Evolutionary conservation across 2,888 invertebrate species (phyloP).

Genomic region (Cantharis rustica): DNA sequence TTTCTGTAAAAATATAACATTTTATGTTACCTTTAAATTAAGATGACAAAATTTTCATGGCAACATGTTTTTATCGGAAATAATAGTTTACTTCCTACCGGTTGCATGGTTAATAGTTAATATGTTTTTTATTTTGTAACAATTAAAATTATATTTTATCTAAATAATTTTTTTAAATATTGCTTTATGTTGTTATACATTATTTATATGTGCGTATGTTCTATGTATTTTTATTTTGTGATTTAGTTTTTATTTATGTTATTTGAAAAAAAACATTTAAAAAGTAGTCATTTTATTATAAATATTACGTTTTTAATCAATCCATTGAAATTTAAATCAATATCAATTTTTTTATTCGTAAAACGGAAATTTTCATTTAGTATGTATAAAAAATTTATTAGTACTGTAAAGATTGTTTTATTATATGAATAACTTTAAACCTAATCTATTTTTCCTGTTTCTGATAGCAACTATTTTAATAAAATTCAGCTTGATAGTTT

Average conservation of each 20-base stretch:
- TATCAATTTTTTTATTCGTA: not conserved
- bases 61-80: too few relatives aligned
- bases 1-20: too few relatives aligned
- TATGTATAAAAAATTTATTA: not conserved
- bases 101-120: too few relatives aligned
- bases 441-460: not conserved
- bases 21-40: too few relatives aligned
- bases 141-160: too few relatives aligned
- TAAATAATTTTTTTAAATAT: too few relatives aligned
- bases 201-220: too few relatives aligned
- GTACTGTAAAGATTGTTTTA: not conserved
- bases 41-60: too few relatives aligned
- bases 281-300: not conserved
- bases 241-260: not conserved
- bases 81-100: too few relatives aligned
- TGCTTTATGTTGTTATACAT: too few relatives aligned
- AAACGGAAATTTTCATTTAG: not conserved
- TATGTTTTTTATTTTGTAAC: too few relatives aligned
- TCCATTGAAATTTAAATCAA: not conserved
- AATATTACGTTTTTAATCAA: not conserved
- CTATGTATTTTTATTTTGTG: not conserved
- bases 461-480: not conserved
- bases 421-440: not conserved
- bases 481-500: not conserved
- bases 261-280: not conserved